Base-by-base conservation (phyloP, 1,140 invertebrate species). In the Paramacrobiotus metropolitanus region DNA sequence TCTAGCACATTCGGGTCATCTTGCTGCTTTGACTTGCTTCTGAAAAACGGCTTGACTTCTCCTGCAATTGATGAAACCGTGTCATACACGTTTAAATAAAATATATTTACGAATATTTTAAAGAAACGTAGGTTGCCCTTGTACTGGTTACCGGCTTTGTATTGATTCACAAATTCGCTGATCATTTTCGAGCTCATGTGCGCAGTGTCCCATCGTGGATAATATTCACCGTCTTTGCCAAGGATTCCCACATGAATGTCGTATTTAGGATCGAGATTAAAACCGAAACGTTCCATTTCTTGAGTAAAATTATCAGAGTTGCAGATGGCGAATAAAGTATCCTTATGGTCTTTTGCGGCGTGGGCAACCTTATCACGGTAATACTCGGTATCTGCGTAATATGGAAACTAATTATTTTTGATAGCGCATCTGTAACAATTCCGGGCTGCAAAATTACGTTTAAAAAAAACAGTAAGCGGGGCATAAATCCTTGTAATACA, bases 151-250 rank as follows among this genome's bases (percentile, higher is more conserved):
- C 48, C 48, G 48, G 15, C 48, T 28, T 55, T 55, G 48, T 20
- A 55, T 24, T 55, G 48, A 9, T 15, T 24, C 15, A 55, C 48
- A 0, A 55, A 55, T 4, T 55, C 48, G 15, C 48, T 28, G 48
- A 55, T 55, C 48, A 55, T 55, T 55, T 55, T 55, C 15, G 48
- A 9, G 28, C 48, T 55, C 48, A 55, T 55, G 28, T 55, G 48
- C 48, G 24, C 24, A 15, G 48, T 55, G 48, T 55, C 48, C 48
- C 48, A 55, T 55, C 48, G 48, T 28, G 15, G 48, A 28, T 55
- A 55, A 24, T 55, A 55, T 24, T 55, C 48, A 4, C 48, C 48
- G 0, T 55, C 24, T 0, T 15, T 28, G 48, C 48, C 48, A 9
- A 55, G 24, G 28, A 55, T 55, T 20, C 48, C 48, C 15, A 55